Evolutionary conservation across 37 sponge, comb jelly and placozoan species (phyloP), one percentile per base, ranked within the genome.

Genomic region (Oscarella lobularis): DNA sequence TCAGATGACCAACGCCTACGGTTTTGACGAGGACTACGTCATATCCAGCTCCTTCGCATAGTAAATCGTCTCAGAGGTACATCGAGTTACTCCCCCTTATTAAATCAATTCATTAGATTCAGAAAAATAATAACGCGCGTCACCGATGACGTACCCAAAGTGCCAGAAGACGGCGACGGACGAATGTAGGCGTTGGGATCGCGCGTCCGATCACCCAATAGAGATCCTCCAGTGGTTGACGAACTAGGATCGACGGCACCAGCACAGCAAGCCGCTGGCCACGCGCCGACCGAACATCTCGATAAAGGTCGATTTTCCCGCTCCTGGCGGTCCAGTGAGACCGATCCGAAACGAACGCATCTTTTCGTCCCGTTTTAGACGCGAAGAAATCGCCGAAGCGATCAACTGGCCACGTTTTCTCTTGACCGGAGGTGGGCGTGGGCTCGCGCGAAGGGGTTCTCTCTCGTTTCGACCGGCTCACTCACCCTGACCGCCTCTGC

Each of bases 1-100:
- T 95, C 96, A 9, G 92, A 88, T 95, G 96, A 29, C 96, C 96
- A 30, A 88, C 96, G 31, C 96, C 96, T 2, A 95, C 92, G 37
- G 96, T 95, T 72, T 95, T 92, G 35, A 95, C 96, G 32, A 95
- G 65, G 3, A 95, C 66, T 38, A 86, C 60, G 72, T 91, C 87
- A 86, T 89, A 95, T 0, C 92, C 96, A 38, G 89, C 84, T 40
- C 84, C 91, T 90, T 66, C 68, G n/a, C n/a, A n/a, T n/a, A n/a
- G n/a, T n/a, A n/a, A n/a, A n/a, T n/a, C n/a, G 2, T 2, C 33
- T 2, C 33, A 2, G 1, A 31, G 33, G 33, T 2, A 2, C 31
- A 1, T 2, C 33, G 1, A 1, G 2, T 33, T 1, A 66, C 33
- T 31, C 67, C 67, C 31, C 33, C 2, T 66, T 33, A 1, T 66